Evolutionary conservation across 2,888 invertebrate genomes (phyloP).

Genomic region (Cistogaster globosa): DNA sequence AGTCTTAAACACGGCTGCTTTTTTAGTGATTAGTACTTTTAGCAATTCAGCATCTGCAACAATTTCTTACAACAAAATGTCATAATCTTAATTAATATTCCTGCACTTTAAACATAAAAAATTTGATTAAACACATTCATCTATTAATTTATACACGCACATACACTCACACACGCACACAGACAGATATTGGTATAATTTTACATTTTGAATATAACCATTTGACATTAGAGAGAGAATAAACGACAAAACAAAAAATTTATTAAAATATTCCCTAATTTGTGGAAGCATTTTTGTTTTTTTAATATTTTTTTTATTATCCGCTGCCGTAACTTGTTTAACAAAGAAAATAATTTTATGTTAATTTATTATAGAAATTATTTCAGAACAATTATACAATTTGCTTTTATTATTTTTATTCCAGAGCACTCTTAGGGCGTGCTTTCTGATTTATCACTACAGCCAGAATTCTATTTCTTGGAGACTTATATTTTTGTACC

Average conservation of each 20-base stretch:
- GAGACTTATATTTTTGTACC: slow-evolving; percentile 12
- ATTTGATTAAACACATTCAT: slow-evolving; percentile 24
- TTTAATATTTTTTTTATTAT: neutral
- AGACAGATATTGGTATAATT: neutral
- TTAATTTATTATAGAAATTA: slow-evolving; percentile 36
- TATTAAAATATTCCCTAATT: slow-evolving; percentile 1
- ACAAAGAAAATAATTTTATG: slow-evolving; percentile 6
- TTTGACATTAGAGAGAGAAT: neutral
- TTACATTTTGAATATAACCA: neutral
- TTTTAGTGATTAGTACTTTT: slow-evolving; percentile 22
- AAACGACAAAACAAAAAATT: slow-evolving; percentile 3
- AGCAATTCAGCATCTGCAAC: slow-evolving; percentile 38
- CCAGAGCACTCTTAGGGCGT: slow-evolving; percentile 34
- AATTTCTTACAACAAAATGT: slow-evolving; percentile 59
- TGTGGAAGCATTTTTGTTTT: neutral
- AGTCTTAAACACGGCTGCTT: slow-evolving; percentile 50
- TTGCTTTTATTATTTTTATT: slow-evolving; percentile 4
- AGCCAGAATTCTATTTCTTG: slow-evolving; percentile 21
- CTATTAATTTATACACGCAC: neutral
- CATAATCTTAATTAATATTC: slow-evolving; percentile 68
- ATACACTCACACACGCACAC: neutral
- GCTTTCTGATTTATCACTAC: slow-evolving; percentile 31
- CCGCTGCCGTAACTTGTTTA: slow-evolving; percentile 33
- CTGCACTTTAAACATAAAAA: slow-evolving; percentile 27
- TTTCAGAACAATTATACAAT: neutral